Evolutionary conservation across 2,888 invertebrate genomes (phyloP), one percentile per base, ranked within the genome.

Genomic region (Melolontha melolontha): DNA sequence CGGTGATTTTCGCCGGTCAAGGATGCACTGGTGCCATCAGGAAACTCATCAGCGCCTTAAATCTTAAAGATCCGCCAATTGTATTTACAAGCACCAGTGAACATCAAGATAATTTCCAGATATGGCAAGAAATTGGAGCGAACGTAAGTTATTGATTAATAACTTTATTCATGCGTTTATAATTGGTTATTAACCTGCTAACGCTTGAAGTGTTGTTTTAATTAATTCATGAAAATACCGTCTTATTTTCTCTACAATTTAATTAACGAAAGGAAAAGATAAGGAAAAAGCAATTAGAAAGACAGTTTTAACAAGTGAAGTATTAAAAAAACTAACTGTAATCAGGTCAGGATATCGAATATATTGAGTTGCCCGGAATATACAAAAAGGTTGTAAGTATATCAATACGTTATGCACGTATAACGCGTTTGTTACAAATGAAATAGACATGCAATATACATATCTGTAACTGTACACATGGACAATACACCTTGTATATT

Each of bases 41-140:
- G 75, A 90, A 93, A 79, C 87, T 95, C 73, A 89, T 94, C 59
- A 87, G 91, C 74, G 90, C 90, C 16, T 84, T 94, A 73, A 85
- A 90, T 74, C 87, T 93, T 0, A 83, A 85, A 64, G 85, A 85
- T 59, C 87, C 89, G 22, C 88, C 90, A 64, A 85, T 90, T 14
- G 89, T 95, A 27, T 92, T 95, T 80, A 91, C 93, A 49, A 93
- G 94, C n/a, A 89, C 91, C 5, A 90, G 87, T 79, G 92, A 92
- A 79, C 92, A 92, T 78, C 90, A 91, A 79, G 90, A 90, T 66
- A 91, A 90, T 81, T 85, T 96, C 49, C 86, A 91, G 64, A 92
- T 95, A 22, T 96, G 95, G 96, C 87, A 90, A 74, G 94, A 95
- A 79, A 86, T 88, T 64, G 91, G 90, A 29, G 90, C 92, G 72